A percentile compares a stretch with the other conserved stretches of the same genome.
phyloP scores from a whole-genome alignment of 2,113 vertebrate genomes.

The Geococcyx californianus region DNA sequence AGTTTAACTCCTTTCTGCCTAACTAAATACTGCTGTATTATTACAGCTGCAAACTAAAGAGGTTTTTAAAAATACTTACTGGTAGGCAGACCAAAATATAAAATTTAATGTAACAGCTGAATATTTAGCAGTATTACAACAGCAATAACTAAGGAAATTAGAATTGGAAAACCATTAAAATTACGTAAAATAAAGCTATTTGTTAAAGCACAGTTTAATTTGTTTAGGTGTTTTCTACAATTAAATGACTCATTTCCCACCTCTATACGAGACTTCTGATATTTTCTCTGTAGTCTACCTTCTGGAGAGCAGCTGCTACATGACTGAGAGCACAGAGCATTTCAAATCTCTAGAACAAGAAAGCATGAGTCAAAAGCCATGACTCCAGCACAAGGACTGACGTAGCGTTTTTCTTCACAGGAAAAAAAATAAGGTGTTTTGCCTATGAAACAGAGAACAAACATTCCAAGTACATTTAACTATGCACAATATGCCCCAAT shows the following conservation, averaged over 20 bases:
- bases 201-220: not conserved
- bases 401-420: not conserved
- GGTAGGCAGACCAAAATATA: not conserved
- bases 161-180: not conserved
- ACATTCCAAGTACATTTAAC: not conserved
- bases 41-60: slow-evolving; percentile 5
- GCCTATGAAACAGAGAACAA: not conserved
- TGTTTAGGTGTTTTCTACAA: not conserved
- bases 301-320: not conserved
- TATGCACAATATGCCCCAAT: not conserved
- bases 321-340: not conserved
- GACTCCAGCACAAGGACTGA: slow-evolving; percentile 22
- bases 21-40: slow-evolving; percentile 9
- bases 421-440: not conserved
- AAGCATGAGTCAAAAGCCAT: slow-evolving; percentile 3
- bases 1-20: not conserved
- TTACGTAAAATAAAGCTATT: slow-evolving; percentile 5
- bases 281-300: not conserved
- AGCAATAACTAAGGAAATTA: not conserved
- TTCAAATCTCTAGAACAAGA: not conserved
- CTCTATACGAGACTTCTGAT: not conserved
- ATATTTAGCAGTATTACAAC: not conserved
- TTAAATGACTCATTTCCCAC: not conserved
- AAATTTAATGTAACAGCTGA: not conserved
- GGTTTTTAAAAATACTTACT: not conserved